Percentiles rank a stretch among this genome's conserved stretches.
Conservation (phyloP, 2,797 vertebrate genomes). For the Buphagus erythrorhynchus region DNA sequence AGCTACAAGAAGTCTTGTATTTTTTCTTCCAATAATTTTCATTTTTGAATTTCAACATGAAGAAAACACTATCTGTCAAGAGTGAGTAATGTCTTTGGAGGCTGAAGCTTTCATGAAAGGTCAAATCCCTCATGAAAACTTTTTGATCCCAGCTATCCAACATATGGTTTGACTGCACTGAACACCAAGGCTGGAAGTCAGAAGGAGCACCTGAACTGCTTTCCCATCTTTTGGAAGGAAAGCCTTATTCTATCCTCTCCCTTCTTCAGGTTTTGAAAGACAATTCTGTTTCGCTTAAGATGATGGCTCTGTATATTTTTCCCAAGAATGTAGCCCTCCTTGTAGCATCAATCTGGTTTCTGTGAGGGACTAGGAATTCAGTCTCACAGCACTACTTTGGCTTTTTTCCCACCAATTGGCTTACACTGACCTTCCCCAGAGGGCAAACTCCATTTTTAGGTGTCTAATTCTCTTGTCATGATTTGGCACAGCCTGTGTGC, state of each 20-base stretch:
- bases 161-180: neutral
- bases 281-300: neutral
- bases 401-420: neutral
- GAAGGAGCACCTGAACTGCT: neutral
- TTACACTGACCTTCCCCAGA: constrained; percentile 22
- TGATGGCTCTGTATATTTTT: neutral
- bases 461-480: constrained; percentile 30
- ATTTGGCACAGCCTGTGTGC: constrained; percentile 36
- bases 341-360: neutral
- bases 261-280: neutral
- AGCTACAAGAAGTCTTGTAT: neutral
- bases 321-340: neutral
- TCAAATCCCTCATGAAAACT: neutral
- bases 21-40: neutral
- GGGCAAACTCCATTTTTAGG: constrained; percentile 48
- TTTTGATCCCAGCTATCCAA: neutral
- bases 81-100: neutral
- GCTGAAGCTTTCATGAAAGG: neutral
- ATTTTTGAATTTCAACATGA: neutral
- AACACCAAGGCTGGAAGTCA: neutral
- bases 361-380: neutral
- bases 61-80: neutral
- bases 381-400: neutral
- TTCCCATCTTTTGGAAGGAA: neutral
- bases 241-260: neutral